Conservation (phyloP, 2,113 vertebrate species). For the Camelus bactrianus region DNA sequence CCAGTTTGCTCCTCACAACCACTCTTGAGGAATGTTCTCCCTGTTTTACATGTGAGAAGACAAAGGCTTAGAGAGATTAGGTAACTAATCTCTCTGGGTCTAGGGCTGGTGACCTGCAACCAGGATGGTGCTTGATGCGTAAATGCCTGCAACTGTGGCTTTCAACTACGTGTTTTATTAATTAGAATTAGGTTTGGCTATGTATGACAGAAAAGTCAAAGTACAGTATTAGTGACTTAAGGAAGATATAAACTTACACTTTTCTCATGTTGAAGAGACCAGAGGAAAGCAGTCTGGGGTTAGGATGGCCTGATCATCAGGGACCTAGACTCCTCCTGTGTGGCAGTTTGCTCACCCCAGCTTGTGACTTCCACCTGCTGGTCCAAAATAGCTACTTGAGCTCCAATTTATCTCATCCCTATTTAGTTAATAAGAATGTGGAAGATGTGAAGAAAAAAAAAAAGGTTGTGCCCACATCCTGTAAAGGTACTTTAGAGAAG, state of each 20-base stretch:
- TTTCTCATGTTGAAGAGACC: not conserved
- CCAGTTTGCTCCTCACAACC: not conserved
- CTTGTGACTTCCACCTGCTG: not conserved
- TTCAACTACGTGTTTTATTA: not conserved
- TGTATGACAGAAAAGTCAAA: not conserved
- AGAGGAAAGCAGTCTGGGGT: not conserved
- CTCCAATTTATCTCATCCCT: not conserved
- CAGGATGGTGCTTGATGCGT: not conserved
- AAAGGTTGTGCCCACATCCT: not conserved
- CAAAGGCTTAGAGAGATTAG: not conserved
- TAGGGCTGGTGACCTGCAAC: not conserved
- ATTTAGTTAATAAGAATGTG: not conserved
- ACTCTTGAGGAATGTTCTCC: not conserved
- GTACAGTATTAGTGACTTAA: not conserved
- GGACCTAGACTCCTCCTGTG: not conserved
- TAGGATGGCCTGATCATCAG: not conserved
- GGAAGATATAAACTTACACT: not conserved
- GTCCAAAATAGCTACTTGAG: not conserved
- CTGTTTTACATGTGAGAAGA: not conserved
- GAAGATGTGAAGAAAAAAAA: not conserved
- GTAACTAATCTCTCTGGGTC: not conserved
- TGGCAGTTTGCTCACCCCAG: not conserved
- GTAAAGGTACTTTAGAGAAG: not conserved
- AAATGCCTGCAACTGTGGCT: not conserved
- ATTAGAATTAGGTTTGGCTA: not conserved